These are phyloP conservation scores for Drosophila kepulauana DNA, from an alignment of 1,140 invertebrate species.

Conservation along the genomic window DNA sequence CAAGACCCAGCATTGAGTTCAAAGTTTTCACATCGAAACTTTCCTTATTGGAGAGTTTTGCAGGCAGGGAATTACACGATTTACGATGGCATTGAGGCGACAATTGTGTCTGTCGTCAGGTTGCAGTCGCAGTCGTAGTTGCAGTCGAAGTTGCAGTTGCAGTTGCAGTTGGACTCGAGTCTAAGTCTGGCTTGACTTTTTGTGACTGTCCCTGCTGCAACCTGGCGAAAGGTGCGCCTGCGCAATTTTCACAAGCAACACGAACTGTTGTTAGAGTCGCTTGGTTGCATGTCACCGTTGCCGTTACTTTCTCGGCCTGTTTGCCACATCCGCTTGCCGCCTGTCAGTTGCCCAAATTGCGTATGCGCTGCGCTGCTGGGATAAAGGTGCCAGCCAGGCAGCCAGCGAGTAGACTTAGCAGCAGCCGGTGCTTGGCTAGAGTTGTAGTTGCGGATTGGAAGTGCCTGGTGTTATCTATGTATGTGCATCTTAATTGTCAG, in stretches of 20 bases:
- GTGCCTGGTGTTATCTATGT: constrained; percentile 61
- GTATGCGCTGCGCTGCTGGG: constrained; percentile 53
- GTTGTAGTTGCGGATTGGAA: constrained; percentile 28
- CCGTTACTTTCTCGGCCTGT: constrained; percentile 72
- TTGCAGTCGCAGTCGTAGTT: constrained; percentile 5
- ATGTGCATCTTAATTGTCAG: constrained; percentile 83
- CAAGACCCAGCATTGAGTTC: constrained; percentile 66
- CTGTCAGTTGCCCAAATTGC: constrained; percentile 80
- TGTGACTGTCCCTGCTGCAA: constrained; percentile 16
- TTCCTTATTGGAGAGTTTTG: constrained; percentile 21
- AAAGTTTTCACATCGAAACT: constrained; percentile 67
- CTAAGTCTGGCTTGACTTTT: background rate
- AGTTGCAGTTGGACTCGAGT: background rate
- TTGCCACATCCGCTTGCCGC: constrained; percentile 70
- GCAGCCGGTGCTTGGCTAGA: constrained; percentile 9
- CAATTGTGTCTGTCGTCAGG: constrained; percentile 58
- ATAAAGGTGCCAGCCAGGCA: constrained; percentile 42
- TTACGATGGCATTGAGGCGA: constrained; percentile 75
- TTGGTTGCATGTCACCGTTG: constrained; percentile 48
- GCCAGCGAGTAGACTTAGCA: background rate
- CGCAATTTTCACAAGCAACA: constrained; percentile 69
- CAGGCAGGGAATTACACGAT: constrained; percentile 66
- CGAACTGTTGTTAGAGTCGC: constrained; percentile 54
- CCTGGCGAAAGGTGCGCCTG: constrained; percentile 78
- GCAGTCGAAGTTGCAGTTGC: constrained; percentile 6